Conservation (phyloP, 2,797 vertebrate genomes). For the Acipenser oxyrinchus region DNA sequence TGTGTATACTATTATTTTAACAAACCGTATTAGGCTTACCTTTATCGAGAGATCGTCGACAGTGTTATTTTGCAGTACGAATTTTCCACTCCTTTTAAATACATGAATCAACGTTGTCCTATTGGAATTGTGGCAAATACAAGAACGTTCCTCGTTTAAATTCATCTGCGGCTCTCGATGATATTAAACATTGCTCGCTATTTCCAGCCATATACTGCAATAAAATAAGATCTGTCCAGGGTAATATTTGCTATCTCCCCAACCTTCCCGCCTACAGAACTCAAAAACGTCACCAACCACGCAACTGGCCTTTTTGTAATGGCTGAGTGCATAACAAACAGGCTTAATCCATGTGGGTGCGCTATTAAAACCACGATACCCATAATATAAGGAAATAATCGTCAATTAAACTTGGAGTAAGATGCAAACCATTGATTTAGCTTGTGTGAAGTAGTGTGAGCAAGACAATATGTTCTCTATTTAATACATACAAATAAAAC, state of each 20-base stretch:
- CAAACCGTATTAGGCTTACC: background rate
- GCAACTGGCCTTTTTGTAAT: slow-evolving; percentile 3
- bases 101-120: background rate
- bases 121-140: background rate
- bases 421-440: too few relatives aligned
- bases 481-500: too few relatives aligned
- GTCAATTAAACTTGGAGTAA: too few relatives aligned
- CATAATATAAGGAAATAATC: too few relatives aligned
- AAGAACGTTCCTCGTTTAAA: background rate
- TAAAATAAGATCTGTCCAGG: slow-evolving; percentile 7
- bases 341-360: background rate
- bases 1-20: too few relatives aligned
- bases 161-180: background rate
- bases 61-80: background rate
- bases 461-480: too few relatives aligned
- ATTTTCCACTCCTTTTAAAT: background rate
- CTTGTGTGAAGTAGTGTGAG: too few relatives aligned
- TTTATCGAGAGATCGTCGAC: background rate
- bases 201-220: background rate
- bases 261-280: slow-evolving; percentile 10
- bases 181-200: slow-evolving; percentile 1
- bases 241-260: slow-evolving; percentile 11
- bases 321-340: background rate
- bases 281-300: slow-evolving; percentile 10
- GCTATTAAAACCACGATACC: background rate